A percentile compares a stretch with the other conserved stretches of the same genome.
These are phyloP conservation scores for Ricordea florida DNA, from an alignment of 92 coral and sea anemone genomes.

Conservation along the genomic window DNA sequence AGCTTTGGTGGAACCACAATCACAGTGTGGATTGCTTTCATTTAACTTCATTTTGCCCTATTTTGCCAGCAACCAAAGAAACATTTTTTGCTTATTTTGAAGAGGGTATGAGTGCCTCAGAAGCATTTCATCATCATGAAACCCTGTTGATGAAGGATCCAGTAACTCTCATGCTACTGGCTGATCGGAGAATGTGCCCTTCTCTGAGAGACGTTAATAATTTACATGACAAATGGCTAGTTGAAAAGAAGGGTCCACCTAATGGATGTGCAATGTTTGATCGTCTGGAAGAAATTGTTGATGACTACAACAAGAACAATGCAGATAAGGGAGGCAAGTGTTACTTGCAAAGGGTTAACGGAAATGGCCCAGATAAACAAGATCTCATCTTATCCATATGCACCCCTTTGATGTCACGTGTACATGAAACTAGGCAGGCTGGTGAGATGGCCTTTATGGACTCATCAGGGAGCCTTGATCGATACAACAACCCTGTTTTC, in stretches of 20 bases:
- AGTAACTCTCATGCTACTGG: conserved; percentile 46
- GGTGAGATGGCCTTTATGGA: conserved; percentile 64
- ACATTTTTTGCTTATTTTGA: conserved; percentile 19
- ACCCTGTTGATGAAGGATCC: conserved; percentile 48
- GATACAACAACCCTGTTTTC: conserved; percentile 56
- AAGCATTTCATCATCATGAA: conserved; percentile 57
- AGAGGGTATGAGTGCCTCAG: conserved; percentile 59
- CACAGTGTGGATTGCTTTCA: conserved; percentile 40
- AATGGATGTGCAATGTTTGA: conserved; percentile 60
- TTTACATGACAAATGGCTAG: conserved; percentile 43
- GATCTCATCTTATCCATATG: conserved; percentile 49
- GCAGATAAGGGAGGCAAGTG: conserved; percentile 31
- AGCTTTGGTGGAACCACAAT: conserved; percentile 51
- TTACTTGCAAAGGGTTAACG: conserved; percentile 30
- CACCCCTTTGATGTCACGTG: conserved; percentile 66
- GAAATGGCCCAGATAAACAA: background rate
- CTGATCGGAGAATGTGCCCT: conserved; percentile 50
- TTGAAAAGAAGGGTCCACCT: conserved; percentile 39
- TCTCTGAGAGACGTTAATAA: conserved; percentile 54
- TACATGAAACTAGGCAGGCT: conserved; percentile 43
- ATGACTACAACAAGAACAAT: conserved; percentile 26
- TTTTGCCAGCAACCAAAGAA: conserved; percentile 35
- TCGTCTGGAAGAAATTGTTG: conserved; percentile 5
- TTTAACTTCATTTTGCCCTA: conserved; percentile 22
- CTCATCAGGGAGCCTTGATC: conserved; percentile 57